These are phyloP conservation scores for Pachyramphus minor DNA, from an alignment of 2,113 vertebrate species.

Conservation along the genomic window DNA sequence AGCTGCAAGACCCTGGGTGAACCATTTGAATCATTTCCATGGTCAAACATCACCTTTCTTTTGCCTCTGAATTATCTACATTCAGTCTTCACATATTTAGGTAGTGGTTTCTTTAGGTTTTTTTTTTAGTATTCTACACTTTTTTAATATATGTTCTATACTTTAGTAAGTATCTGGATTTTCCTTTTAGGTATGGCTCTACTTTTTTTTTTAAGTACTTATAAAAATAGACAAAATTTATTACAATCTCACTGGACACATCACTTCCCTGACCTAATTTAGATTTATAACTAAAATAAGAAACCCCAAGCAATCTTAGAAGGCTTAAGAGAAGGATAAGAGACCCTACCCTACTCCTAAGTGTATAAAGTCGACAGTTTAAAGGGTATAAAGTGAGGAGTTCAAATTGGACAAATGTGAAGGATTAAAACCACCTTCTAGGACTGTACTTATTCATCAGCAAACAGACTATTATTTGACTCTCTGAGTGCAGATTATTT, in stretches of 20 bases:
- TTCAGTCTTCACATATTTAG: neutral
- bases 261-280: neutral
- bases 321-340: neutral
- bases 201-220: neutral
- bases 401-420: neutral
- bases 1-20: neutral
- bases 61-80: neutral
- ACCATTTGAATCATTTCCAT: neutral
- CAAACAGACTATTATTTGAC: neutral
- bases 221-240: neutral
- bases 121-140: neutral
- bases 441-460: neutral
- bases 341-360: neutral
- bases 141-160: neutral
- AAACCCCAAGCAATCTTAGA: neutral
- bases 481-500: neutral
- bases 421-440: neutral
- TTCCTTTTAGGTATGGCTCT: neutral
- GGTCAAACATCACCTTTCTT: neutral
- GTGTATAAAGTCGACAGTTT: neutral
- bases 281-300: neutral
- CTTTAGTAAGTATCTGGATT: neutral
- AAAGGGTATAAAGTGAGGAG: neutral
- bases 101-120: rapidly evolving
- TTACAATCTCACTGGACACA: neutral